Evolutionary conservation across 2,888 invertebrate species (phyloP).

Genomic region (Tigriopus californicus): DNA sequence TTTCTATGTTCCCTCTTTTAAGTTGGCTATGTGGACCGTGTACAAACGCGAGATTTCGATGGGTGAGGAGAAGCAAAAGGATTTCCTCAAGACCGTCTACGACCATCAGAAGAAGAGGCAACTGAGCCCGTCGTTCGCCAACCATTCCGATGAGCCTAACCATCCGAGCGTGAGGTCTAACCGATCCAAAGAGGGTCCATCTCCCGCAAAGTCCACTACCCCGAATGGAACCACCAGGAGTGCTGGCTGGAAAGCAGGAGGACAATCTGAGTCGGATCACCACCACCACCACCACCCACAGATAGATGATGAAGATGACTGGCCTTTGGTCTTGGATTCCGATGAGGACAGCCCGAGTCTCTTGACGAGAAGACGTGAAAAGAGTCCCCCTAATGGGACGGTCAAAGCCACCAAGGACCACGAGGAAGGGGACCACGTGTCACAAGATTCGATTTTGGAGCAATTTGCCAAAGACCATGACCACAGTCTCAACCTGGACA

Average conservation of each 20-base stretch:
- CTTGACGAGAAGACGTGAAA: not conserved
- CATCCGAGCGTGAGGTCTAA: no score
- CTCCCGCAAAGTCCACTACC: no score
- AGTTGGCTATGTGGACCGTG: constrained; percentile 7
- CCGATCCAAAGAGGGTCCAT: no score
- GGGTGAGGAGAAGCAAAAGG: not conserved
- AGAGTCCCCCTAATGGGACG: not conserved
- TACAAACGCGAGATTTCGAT: not conserved
- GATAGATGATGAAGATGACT: not conserved
- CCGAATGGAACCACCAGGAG: no score
- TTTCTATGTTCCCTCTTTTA: not conserved
- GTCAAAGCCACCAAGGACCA: not conserved
- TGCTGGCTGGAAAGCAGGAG: no score
- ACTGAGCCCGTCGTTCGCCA: not conserved
- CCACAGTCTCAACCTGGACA: not conserved
- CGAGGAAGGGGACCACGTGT: not conserved
- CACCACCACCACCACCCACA: not conserved
- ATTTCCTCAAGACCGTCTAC: not conserved
- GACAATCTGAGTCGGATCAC: not conserved
- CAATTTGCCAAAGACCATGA: constrained; percentile 1
- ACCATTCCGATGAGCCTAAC: not conserved
- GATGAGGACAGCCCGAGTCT: not conserved
- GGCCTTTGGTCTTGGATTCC: not conserved
- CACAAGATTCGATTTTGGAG: not conserved
- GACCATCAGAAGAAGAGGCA: not conserved